Percentiles rank a stretch among this genome's conserved stretches.
Conservation (phyloP, 2,888 invertebrate genomes). For the Polydrusus cervinus region DNA sequence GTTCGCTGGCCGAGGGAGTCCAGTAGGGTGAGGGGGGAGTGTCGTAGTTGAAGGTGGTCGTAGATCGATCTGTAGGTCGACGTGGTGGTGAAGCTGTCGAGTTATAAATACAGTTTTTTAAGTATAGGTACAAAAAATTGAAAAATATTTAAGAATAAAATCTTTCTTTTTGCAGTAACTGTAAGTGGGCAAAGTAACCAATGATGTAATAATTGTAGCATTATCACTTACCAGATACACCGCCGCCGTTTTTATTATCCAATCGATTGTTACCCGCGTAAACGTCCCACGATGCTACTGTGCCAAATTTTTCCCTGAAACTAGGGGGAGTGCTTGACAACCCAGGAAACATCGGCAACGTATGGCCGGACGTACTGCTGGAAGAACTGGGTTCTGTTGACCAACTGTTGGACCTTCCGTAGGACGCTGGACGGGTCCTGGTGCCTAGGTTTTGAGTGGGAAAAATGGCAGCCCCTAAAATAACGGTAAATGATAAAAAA, state of each 20-base stretch:
- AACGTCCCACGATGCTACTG: constrained; percentile 64
- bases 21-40: constrained; percentile 12
- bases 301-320: constrained; percentile 63
- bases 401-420: constrained; percentile 74
- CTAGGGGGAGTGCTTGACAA: constrained; percentile 58
- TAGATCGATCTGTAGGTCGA: constrained; percentile 31
- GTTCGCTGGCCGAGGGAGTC: constrained; percentile 19
- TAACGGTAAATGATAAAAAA: too few relatives aligned
- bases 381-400: constrained; percentile 54
- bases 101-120: not conserved
- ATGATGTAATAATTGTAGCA: too few relatives aligned
- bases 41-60: constrained; percentile 27
- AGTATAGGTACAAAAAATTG: too few relatives aligned
- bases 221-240: constrained; percentile 26
- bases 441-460: constrained; percentile 63
- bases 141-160: too few relatives aligned
- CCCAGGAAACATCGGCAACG: constrained; percentile 61
- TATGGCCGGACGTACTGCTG: constrained; percentile 29
- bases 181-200: too few relatives aligned
- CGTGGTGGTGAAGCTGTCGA: constrained; percentile 29
- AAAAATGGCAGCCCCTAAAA: constrained; percentile 36
- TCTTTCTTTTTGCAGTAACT: too few relatives aligned
- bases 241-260: not conserved
- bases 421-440: constrained; percentile 71
- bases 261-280: constrained; percentile 38